These are phyloP conservation scores for Parus major DNA, from an alignment of 2,113 vertebrate genomes.

Conservation along the genomic window DNA sequence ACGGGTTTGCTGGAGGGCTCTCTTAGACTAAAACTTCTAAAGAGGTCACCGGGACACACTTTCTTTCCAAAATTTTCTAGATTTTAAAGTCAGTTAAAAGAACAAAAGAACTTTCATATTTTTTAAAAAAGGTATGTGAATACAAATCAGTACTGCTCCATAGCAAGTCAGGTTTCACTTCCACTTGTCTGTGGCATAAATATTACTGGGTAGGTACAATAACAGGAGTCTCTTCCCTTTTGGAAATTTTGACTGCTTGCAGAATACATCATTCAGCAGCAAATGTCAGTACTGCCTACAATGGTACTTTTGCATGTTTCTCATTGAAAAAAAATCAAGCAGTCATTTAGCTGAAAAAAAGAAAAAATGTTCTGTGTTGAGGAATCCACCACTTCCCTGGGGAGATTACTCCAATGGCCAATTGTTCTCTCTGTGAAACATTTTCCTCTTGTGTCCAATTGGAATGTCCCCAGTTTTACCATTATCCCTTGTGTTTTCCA, in stretches of 20 bases:
- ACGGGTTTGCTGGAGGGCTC: neutral
- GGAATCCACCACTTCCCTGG: neutral
- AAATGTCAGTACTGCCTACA: neutral
- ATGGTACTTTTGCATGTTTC: neutral
- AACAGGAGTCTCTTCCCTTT: neutral
- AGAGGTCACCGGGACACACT: neutral
- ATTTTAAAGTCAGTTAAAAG: neutral
- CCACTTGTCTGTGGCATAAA: neutral
- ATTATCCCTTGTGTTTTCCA: neutral
- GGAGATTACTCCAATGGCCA: neutral
- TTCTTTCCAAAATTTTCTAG: neutral
- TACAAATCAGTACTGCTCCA: neutral
- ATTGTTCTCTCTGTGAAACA: neutral
- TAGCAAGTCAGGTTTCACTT: neutral
- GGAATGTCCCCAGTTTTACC: neutral
- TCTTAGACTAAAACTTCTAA: neutral
- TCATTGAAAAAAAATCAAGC: neutral
- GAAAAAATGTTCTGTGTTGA: neutral
- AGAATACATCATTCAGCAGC: neutral
- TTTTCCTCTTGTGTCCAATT: neutral
- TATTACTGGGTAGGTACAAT: neutral
- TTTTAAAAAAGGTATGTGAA: neutral
- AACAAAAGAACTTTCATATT: neutral
- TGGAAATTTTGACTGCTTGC: neutral
- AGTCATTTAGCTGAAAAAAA: neutral